Percentiles rank a stretch among this genome's conserved stretches.
Conservation (phyloP, 1,140 invertebrate genomes). For the Trissolcus basalis region DNA sequence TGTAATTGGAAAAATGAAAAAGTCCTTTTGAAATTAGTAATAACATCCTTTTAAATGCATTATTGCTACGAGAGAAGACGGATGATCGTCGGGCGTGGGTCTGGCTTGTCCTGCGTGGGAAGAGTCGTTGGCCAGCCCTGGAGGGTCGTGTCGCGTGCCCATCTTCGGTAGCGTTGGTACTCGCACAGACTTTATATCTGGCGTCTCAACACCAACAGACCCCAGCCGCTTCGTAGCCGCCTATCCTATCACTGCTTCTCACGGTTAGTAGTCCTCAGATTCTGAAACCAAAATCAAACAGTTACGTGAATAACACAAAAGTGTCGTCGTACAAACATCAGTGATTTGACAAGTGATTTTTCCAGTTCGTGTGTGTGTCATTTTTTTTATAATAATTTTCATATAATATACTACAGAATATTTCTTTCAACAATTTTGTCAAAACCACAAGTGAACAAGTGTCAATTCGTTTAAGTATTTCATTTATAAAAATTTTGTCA, state of each 20-base stretch:
- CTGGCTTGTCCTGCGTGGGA: conserved; percentile 63
- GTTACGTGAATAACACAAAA: background rate
- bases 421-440: too few relatives aligned
- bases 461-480: too few relatives aligned
- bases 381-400: too few relatives aligned
- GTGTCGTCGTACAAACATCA: background rate
- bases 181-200: conserved; percentile 72
- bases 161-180: conserved; percentile 72
- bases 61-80: conserved; percentile 13
- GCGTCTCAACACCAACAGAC: conserved; percentile 66
- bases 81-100: conserved; percentile 60
- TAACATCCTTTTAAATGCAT: too few relatives aligned
- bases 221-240: conserved; percentile 70
- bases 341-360: background rate
- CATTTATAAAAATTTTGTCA: too few relatives aligned
- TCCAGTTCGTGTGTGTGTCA: too few relatives aligned
- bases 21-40: too few relatives aligned
- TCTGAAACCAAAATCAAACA: background rate
- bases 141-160: conserved; percentile 71
- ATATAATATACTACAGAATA: too few relatives aligned
- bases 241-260: conserved; percentile 65
- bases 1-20: too few relatives aligned
- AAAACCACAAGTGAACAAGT: too few relatives aligned
- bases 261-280: conserved; percentile 56
- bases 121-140: conserved; percentile 71